Evolutionary conservation across 2,888 invertebrate genomes (phyloP).

Genomic region (Dinocampus coccinellae): DNA sequence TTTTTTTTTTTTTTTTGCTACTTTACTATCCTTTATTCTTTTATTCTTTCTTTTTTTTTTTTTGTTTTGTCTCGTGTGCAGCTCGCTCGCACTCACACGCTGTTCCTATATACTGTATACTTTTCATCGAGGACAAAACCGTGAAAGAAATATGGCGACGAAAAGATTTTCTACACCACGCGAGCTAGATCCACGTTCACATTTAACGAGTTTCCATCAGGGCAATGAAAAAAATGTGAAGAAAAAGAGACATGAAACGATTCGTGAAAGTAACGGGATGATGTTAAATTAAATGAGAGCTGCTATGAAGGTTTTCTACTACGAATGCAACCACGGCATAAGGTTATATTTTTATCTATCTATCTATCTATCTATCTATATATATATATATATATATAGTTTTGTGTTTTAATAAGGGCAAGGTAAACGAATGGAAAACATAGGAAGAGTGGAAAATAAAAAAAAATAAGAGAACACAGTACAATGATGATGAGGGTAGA

Average conservation of each 20-base stretch:
- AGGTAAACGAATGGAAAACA: conserved; percentile 26
- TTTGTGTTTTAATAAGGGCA: conserved; percentile 20
- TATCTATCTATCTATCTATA: too few relatives aligned
- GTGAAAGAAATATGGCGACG: conserved; percentile 8
- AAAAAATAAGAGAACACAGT: conserved; percentile 24
- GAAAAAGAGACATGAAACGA: not conserved
- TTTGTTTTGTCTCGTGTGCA: not conserved
- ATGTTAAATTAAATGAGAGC: conserved; percentile 34
- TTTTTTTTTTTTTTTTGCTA: not conserved
- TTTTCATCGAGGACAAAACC: conserved; percentile 7
- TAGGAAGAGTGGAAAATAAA: conserved; percentile 25
- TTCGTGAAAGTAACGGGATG: conserved; percentile 23
- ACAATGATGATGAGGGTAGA: conserved; percentile 23
- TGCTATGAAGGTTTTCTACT: not conserved
- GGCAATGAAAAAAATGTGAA: conserved; percentile 10
- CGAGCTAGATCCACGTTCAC: conserved; percentile 14
- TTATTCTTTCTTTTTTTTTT: conserved; percentile 6
- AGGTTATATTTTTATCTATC: too few relatives aligned
- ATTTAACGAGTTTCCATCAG: conserved; percentile 22
- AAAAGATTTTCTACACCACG: conserved; percentile 20
- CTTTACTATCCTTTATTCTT: not conserved
- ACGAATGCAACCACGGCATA: not conserved
- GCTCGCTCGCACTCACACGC: not conserved
- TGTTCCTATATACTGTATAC: not conserved
- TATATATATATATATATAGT: not conserved